Evolutionary conservation across 2,888 invertebrate species (phyloP), one percentile per base, ranked within the genome.

Genomic region (Marronus borbonicus): DNA sequence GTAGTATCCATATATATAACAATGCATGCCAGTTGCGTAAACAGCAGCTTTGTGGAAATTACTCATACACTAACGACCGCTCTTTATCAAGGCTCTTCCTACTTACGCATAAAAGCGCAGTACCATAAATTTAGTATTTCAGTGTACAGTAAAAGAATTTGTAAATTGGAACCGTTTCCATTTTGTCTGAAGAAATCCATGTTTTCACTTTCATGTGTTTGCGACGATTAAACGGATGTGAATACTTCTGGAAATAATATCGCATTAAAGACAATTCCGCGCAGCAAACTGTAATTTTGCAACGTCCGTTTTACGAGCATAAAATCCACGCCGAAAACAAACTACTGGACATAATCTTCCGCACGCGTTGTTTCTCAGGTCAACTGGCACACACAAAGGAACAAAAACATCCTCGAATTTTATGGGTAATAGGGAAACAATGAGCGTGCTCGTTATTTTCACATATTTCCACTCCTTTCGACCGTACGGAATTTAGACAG

Each of bases 361-460:
- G 60, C 49, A 60, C 20, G 20, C 58, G 72, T 60, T 44, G 58
- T 74, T 74, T 60, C 60, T 44, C 72, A 62, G 72, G 72, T 62
- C 72, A 74, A 60, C 60, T 74, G 60, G 44, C 20, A 60, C 17
- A 60, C 49, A 74, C 72, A 74, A 74, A 60, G 44, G 60, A 74
- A 74, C 44, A 39, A 12, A 70, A 17, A 74, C 50, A 68, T 14
- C 68, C 50, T 28, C 50, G 49, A 68, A 14, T 31, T 68, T 68
- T 20, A 50, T 68, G 50, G 50, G 20, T 50, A 68, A 52, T 68
- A 12, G 68, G 50, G 68, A 49, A 68, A 68, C 68, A 52, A 68
- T 50, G 49, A 50, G 68, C 49, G 68, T 68, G 28, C 8, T n/a
- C 12, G 39, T 68, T 68, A 68, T 50, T 68, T 50, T 50, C 20